phyloP scores from a whole-genome alignment of 2,888 invertebrate genomes.

The Lycia hirtaria region DNA sequence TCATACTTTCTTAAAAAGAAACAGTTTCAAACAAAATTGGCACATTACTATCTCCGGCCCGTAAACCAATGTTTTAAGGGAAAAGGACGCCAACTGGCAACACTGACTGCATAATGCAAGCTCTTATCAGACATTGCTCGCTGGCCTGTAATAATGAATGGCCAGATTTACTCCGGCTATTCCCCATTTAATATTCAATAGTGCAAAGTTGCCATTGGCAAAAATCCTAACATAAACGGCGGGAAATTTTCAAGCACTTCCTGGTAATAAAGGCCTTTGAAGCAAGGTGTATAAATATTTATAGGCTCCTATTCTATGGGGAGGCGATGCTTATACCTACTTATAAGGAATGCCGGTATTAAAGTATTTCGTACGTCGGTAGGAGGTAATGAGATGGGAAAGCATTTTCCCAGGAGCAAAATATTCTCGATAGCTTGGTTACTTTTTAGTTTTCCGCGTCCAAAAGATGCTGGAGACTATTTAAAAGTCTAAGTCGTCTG shows the following conservation, averaged over 20 bases:
- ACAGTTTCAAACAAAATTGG: constrained; percentile 2
- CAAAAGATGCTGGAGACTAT: too few relatives aligned
- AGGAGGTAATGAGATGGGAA: constrained; percentile 19
- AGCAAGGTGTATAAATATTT: constrained; percentile 28
- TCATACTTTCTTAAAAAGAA: not conserved
- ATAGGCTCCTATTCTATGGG: constrained; percentile 21
- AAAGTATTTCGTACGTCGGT: constrained; percentile 18
- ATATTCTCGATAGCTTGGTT: constrained; percentile 5
- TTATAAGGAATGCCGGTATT: constrained; percentile 18
- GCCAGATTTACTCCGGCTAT: constrained; percentile 43
- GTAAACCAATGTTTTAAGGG: constrained; percentile 14
- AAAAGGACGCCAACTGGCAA: constrained; percentile 40
- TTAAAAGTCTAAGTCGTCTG: too few relatives aligned
- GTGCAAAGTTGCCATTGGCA: constrained; percentile 29
- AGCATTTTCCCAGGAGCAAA: constrained; percentile 5
- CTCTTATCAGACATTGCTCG: constrained; percentile 49
- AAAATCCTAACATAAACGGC: constrained; percentile 22
- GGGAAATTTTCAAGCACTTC: constrained; percentile 21
- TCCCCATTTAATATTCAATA: constrained; percentile 52
- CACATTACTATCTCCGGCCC: not conserved
- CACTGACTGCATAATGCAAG: constrained; percentile 51
- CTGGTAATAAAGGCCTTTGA: constrained; percentile 20
- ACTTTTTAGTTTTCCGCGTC: too few relatives aligned
- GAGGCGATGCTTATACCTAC: constrained; percentile 12
- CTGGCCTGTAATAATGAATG: constrained; percentile 53